Percentiles rank a stretch among this genome's conserved stretches.
phyloP scores from a whole-genome alignment of 1,140 invertebrate genomes.

The Sarcophaga bullata region DNA sequence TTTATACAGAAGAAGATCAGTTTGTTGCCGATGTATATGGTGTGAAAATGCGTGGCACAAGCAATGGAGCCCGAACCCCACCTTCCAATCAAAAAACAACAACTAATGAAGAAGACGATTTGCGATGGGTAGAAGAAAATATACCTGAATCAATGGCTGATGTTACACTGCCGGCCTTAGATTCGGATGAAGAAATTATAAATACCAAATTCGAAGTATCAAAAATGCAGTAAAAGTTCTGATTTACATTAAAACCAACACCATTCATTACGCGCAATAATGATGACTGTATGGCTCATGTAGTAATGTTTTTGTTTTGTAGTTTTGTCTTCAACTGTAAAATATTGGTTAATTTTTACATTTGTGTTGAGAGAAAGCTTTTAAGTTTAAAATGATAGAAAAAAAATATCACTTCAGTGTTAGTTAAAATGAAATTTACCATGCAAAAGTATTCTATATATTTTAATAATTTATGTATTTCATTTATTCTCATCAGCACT shows the following conservation, averaged over 20 bases:
- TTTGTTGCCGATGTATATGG: constrained; percentile 87
- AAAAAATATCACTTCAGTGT: background rate
- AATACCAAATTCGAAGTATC: constrained; percentile 90
- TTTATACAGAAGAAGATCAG: constrained; percentile 76
- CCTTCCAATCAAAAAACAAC: constrained; percentile 60
- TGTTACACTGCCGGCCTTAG: constrained; percentile 80
- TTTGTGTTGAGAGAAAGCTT: background rate
- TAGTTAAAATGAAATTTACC: background rate
- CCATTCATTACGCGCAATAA: background rate
- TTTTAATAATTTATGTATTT: background rate
- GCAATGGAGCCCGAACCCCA: constrained; percentile 50
- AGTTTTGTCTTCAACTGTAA: constrained; percentile 2
- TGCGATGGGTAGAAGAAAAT: constrained; percentile 93
- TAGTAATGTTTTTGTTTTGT: background rate
- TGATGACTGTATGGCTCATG: constrained; percentile 12
- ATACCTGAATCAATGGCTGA: constrained; percentile 81
- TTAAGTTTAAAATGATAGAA: background rate
- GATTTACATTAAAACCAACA: constrained; percentile 5
- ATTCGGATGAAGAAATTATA: constrained; percentile 91
- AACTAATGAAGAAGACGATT: constrained; percentile 78
- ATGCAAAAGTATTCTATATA: constrained; percentile 15
- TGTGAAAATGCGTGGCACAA: constrained; percentile 77
- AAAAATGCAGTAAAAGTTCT: constrained; percentile 80
- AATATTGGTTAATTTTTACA: constrained; percentile 23
- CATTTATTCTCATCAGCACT: background rate